A percentile compares a stretch with the other conserved stretches of the same genome.
Conservation (phyloP, 2,797 vertebrate species). For the Tarsius wallacei region DNA sequence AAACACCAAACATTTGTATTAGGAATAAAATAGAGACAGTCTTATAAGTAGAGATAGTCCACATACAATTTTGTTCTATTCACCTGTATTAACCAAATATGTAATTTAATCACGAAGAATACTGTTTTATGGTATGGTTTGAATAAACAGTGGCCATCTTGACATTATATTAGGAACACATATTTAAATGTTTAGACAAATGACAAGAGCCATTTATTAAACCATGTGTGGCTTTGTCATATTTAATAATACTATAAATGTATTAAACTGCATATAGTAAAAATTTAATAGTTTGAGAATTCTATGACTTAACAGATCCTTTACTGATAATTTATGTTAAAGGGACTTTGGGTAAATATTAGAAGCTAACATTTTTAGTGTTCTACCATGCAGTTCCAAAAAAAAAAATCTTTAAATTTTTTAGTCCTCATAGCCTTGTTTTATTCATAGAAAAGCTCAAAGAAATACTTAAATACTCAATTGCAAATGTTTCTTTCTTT, state of each 20-base stretch:
- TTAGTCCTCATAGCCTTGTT: neutral
- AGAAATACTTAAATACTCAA: neutral
- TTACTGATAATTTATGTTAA: neutral
- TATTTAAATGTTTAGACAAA: neutral
- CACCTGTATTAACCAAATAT: neutral
- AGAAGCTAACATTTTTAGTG: neutral
- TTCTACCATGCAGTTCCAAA: neutral
- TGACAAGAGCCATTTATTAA: neutral
- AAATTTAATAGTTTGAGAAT: neutral
- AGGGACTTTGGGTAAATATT: neutral
- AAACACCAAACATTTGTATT: neutral
- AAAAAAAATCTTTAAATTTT: neutral
- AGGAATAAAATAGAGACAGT: neutral
- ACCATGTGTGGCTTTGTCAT: neutral
- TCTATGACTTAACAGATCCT: neutral
- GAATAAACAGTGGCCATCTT: neutral
- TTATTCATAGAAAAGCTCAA: neutral
- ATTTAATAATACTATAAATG: neutral
- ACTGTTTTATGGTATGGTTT: neutral
- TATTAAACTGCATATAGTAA: neutral
- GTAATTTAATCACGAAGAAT: slow-evolving; percentile 16
- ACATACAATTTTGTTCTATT: neutral
- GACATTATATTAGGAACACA: neutral
- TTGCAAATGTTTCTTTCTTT: neutral
- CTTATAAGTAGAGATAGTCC: neutral